Evolutionary conservation across 2,888 invertebrate species (phyloP).

Genomic region (Xestia sexstrigata): DNA sequence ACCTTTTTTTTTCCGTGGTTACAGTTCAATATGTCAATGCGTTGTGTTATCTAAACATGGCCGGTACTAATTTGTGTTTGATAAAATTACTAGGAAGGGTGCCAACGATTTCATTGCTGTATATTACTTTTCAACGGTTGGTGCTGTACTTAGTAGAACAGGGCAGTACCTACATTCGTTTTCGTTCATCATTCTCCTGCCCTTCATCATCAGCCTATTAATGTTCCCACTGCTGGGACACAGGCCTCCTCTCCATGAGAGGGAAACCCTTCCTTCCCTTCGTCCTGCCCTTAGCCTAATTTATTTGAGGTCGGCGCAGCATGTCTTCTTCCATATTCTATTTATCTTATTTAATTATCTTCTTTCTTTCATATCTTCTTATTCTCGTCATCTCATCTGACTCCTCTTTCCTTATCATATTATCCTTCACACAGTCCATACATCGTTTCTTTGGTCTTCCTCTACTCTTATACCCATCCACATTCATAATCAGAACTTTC

Average conservation of each 20-base stretch:
- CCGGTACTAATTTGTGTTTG: slow-evolving; percentile 17
- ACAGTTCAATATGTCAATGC: slow-evolving; percentile 53
- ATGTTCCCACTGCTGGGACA: no score
- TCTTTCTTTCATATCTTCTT: no score
- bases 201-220: no score
- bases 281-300: not conserved
- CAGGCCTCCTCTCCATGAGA: no score
- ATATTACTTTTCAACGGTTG: not conserved
- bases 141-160: not conserved
- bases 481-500: not conserved
- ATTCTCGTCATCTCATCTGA: no score
- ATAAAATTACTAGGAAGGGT: slow-evolving; percentile 3
- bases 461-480: not conserved
- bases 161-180: not conserved
- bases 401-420: not conserved
- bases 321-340: no score
- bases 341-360: no score
- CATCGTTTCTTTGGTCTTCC: not conserved
- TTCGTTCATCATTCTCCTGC: not conserved
- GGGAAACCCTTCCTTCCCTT: no score
- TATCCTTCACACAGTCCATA: not conserved
- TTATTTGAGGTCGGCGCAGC: no score
- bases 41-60: slow-evolving; percentile 35
- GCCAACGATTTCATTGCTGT: not conserved
- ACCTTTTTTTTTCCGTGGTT: slow-evolving; percentile 19